A percentile compares a stretch with the other conserved stretches of the same genome.
Conservation (phyloP, 2,113 vertebrate genomes). For the Verasper variegatus region DNA sequence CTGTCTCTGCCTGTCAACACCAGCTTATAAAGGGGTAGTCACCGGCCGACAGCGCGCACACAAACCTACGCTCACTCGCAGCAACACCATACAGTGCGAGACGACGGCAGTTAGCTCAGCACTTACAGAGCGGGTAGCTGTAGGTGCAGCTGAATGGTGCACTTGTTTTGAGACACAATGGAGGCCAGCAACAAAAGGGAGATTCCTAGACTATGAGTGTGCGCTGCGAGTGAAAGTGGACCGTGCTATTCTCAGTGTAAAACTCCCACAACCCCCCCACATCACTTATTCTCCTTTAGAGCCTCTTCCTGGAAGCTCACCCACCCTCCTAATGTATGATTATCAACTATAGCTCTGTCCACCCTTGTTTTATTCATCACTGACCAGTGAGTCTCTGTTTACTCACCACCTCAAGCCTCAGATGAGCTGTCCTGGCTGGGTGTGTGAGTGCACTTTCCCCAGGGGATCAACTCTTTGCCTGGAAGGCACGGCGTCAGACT, state of each 20-base stretch:
- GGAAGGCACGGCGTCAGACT: conserved; percentile 52
- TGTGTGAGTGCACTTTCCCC: conserved; percentile 44
- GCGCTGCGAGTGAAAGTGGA: conserved; percentile 12
- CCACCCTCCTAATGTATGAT: conserved; percentile 5
- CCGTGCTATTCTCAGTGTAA: conserved; percentile 2
- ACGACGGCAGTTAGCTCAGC: conserved; percentile 12
- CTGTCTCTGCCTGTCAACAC: conserved; percentile 79
- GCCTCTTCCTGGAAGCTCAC: conserved; percentile 52
- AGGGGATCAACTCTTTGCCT: conserved; percentile 28
- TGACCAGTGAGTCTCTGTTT: conserved; percentile 47
- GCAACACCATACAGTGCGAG: not conserved
- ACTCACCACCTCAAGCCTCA: conserved; percentile 38
- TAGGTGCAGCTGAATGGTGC: conserved; percentile 14
- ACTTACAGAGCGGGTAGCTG: conserved; percentile 4
- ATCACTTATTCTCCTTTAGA: conserved; percentile 36
- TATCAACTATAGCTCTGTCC: conserved; percentile 17
- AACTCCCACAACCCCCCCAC: conserved; percentile 1
- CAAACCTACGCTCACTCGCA: conserved; percentile 16
- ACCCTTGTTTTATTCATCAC: conserved; percentile 21
- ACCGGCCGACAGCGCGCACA: conserved; percentile 39
- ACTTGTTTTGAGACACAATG: conserved; percentile 16
- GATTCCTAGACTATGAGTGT: conserved; percentile 43
- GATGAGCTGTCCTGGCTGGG: conserved; percentile 30
- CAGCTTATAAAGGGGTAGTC: conserved; percentile 72
- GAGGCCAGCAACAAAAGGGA: conserved; percentile 32